Percentiles rank a stretch among this genome's conserved stretches.
Evolutionary conservation across 92 coral and sea anemone species (phyloP).

Genomic region (Porites divaricata): DNA sequence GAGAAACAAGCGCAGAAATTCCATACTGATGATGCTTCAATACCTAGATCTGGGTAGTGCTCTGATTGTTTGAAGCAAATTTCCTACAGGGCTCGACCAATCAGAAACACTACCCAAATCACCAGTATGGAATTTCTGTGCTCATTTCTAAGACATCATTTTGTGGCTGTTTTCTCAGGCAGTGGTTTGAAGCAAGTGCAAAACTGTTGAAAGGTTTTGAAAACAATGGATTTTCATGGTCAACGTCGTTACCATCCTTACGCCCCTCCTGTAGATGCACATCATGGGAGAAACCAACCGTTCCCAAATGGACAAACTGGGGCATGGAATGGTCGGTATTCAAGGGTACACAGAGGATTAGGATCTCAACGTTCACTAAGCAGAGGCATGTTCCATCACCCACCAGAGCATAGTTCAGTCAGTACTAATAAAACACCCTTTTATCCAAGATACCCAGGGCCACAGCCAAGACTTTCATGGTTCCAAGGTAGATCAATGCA

Average conservation of each 20-base stretch:
- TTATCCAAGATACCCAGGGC: conserved; percentile 4
- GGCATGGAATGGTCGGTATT: not conserved
- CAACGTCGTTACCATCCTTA: conserved; percentile 26
- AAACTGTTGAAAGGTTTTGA: not conserved
- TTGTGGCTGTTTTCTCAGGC: too few relatives aligned
- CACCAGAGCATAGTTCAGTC: not conserved
- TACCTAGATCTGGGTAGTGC: too few relatives aligned
- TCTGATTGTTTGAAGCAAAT: too few relatives aligned
- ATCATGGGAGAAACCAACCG: not conserved
- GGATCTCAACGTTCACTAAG: not conserved
- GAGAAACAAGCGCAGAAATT: too few relatives aligned
- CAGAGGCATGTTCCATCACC: not conserved
- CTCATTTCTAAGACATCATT: too few relatives aligned
- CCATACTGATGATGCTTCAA: too few relatives aligned
- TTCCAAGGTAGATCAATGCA: conserved; percentile 42
- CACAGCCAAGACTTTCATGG: conserved; percentile 15
- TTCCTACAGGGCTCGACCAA: too few relatives aligned
- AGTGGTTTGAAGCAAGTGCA: not conserved
- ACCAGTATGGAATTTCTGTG: too few relatives aligned
- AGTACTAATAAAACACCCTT: not conserved
- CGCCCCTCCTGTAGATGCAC: conserved; percentile 19
- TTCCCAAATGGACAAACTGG: not conserved
- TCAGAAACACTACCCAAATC: too few relatives aligned
- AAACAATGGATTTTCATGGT: conserved; percentile 25
- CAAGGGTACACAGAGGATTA: conserved; percentile 13